phyloP scores from a whole-genome alignment of 2,113 vertebrate genomes.

The Amphiprion ocellaris region DNA sequence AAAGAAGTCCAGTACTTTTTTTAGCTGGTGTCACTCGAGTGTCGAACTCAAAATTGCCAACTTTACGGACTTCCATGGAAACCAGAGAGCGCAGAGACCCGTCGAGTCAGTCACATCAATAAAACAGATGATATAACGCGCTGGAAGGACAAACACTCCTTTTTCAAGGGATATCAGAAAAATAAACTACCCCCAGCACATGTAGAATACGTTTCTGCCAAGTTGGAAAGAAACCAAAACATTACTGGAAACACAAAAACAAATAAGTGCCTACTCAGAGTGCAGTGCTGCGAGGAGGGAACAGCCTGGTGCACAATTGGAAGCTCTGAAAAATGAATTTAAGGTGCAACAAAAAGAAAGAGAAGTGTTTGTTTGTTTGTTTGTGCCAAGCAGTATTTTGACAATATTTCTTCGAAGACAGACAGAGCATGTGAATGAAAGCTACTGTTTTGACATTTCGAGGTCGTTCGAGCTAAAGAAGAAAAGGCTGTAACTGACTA shows the following conservation, averaged over 20 bases:
- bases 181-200: constrained; percentile 34
- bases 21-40: constrained; percentile 9
- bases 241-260: constrained; percentile 71
- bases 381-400: constrained; percentile 33
- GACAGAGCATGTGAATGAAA: constrained; percentile 9
- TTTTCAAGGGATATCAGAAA: constrained; percentile 35
- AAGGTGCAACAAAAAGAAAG: constrained; percentile 14
- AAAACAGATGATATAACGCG: constrained; percentile 50
- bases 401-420: constrained; percentile 13
- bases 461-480: not conserved
- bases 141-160: constrained; percentile 33
- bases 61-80: constrained; percentile 25
- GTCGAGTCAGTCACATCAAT: constrained; percentile 44
- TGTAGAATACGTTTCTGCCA: constrained; percentile 51
- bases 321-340: constrained; percentile 32
- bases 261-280: constrained; percentile 60
- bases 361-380: constrained; percentile 33
- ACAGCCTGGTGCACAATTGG: constrained; percentile 24
- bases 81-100: constrained; percentile 31
- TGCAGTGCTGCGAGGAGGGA: constrained; percentile 17
- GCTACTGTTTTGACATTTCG: constrained; percentile 7
- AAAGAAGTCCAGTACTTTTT: constrained; percentile 38
- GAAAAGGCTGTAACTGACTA: not conserved
- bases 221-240: constrained; percentile 63
- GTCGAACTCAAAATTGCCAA: constrained; percentile 26